phyloP scores from a whole-genome alignment of 2,888 invertebrate genomes.

The Oscheius myriophilus region DNA sequence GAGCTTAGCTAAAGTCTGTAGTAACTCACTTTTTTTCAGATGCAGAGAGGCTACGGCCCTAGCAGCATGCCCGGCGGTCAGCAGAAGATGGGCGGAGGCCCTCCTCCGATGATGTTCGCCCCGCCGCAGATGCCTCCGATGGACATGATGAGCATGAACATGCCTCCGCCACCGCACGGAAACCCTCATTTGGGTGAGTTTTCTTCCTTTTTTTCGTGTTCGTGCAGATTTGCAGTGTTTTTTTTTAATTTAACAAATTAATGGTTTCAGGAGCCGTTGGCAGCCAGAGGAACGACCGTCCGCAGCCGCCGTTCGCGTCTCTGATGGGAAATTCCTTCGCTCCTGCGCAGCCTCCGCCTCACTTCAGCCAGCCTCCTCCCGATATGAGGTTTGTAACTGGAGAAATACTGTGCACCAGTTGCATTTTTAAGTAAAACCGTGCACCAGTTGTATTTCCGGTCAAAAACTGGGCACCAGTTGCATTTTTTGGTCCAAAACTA shows the following conservation, averaged over 20 bases:
- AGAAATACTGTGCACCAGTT: too few relatives aligned
- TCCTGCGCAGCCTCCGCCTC: constrained; percentile 26
- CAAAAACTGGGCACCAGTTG: too few relatives aligned
- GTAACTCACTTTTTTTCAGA: constrained; percentile 9
- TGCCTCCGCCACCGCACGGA: constrained; percentile 26
- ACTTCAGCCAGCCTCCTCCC: constrained; percentile 33
- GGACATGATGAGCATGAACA: constrained; percentile 32
- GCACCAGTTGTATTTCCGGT: too few relatives aligned
- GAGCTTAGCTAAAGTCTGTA: too few relatives aligned
- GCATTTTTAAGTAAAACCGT: too few relatives aligned
- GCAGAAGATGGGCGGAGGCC: constrained; percentile 17
- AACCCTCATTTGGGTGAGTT: constrained; percentile 21
- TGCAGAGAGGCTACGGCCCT: constrained; percentile 15
- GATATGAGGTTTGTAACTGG: constrained; percentile 1
- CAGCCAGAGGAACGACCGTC: constrained; percentile 21
- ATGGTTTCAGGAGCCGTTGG: constrained; percentile 12
- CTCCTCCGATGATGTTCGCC: constrained; percentile 17
- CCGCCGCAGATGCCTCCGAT: constrained; percentile 23
- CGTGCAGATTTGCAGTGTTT: not conserved
- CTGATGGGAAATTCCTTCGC: constrained; percentile 24
- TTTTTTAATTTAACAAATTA: not conserved
- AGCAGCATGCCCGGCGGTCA: constrained; percentile 8
- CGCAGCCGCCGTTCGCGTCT: constrained; percentile 4
- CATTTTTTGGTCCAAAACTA: too few relatives aligned
- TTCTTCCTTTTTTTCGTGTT: not conserved